Evolutionary conservation across 2,113 vertebrate genomes (phyloP), one percentile per base, ranked within the genome.

Genomic region (Speoplatyrhinus poulsoni): DNA sequence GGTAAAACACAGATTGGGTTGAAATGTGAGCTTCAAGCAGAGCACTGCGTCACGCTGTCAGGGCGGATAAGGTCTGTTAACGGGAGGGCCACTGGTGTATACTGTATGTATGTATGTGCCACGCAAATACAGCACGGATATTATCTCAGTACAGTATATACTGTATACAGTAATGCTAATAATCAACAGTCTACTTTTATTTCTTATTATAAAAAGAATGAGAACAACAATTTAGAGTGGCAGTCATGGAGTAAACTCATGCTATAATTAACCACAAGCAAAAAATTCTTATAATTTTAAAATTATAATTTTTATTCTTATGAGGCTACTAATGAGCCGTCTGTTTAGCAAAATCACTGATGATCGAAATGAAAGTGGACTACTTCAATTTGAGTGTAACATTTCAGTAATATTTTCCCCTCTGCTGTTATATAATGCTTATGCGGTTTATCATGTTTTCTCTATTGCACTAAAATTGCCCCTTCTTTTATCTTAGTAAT

Each of bases 1-100:
- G 33, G 80, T 81, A 80, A 85, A 83, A 78, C 19, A 57, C 47
- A 75, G 67, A 32, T 70, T 60, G 67, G 82, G 84, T 82, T 83
- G 76, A 81, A 81, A 74, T 32, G 65, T 76, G 65, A 78, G 75
- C 68, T 76, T 78, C 3, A 2, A 58, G 76, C 53, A 55, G 72
- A 52, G 32, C 8, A 69, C 66, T 87, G 84, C 75, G 58, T 74
- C 87, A 86, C 66, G 67, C 65, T 56, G 33, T 60, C 58, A 50
- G 72, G 76, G 53, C 16, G 36, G 50, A 79, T 71, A 9, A 60
- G 46, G 67, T 59, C 12, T 33, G 36, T 72, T 68, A 80, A 80
- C 54, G 62, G 59, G 16, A 55, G 32, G 64, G 67, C 59, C 6
- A 2, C 62, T 10, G 54, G 59, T 69, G 60, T 77, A 69, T 56